Conservation (phyloP, 2,888 invertebrate species). For the Amphiduros pacificus region DNA sequence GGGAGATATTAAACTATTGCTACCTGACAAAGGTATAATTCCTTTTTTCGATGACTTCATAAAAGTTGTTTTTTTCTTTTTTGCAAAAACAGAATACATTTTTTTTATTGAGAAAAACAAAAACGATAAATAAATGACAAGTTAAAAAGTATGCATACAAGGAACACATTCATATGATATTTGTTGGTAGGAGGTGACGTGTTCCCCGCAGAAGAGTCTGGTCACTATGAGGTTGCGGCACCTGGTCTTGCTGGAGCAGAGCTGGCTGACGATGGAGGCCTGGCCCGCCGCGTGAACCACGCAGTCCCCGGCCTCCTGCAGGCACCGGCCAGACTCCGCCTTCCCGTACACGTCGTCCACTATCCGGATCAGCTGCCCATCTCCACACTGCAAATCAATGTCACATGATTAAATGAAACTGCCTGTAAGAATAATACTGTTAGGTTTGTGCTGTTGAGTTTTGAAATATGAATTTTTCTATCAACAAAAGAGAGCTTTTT, state of each 20-base stretch:
- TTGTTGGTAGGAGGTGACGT: conserved; percentile 15
- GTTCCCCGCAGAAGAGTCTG: conserved; percentile 8
- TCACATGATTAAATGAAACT: too few relatives aligned
- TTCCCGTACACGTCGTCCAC: conserved; percentile 9
- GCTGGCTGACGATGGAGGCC: conserved; percentile 12
- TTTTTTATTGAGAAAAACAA: too few relatives aligned
- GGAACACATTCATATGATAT: conserved; percentile 17
- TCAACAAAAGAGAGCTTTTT: too few relatives aligned
- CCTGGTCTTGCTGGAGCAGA: conserved; percentile 16
- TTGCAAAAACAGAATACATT: too few relatives aligned
- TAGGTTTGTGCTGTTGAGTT: too few relatives aligned
- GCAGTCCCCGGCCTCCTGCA: conserved; percentile 5
- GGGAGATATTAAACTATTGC: too few relatives aligned
- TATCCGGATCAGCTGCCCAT: conserved; percentile 12
- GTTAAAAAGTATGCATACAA: background rate
- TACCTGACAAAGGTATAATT: too few relatives aligned
- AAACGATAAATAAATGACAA: too few relatives aligned
- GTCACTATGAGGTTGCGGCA: conserved; percentile 17
- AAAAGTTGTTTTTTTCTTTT: too few relatives aligned
- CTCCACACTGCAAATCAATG: conserved; percentile 15
- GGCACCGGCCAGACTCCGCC: conserved; percentile 2
- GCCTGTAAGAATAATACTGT: too few relatives aligned
- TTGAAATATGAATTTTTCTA: too few relatives aligned
- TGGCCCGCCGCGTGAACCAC: conserved; percentile 12
- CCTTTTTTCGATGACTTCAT: too few relatives aligned